These are phyloP conservation scores for Halcyon chelicuti DNA, from an alignment of 2,797 vertebrate species.

Conservation along the genomic window DNA sequence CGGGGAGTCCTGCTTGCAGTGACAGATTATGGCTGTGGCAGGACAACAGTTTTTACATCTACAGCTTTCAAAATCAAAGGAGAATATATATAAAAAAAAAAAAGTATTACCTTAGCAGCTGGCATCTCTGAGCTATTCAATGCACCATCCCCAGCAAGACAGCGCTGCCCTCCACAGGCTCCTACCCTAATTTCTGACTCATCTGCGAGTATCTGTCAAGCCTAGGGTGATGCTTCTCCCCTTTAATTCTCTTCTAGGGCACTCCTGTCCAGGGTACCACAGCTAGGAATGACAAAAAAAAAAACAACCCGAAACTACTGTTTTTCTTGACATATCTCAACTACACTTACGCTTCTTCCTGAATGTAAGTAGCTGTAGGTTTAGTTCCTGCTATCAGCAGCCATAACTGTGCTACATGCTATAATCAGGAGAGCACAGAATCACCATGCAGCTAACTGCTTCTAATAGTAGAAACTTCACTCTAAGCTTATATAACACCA, in stretches of 20 bases:
- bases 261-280: not conserved
- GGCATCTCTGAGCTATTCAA: conserved; percentile 3
- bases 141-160: conserved; percentile 10
- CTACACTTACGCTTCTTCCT: not conserved
- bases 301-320: not conserved
- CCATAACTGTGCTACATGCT: not conserved
- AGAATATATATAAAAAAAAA: not conserved
- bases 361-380: not conserved
- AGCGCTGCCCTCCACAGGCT: conserved; percentile 48
- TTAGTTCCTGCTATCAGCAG: not conserved
- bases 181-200: not conserved
- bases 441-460: conserved; percentile 13
- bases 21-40: not conserved
- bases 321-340: not conserved
- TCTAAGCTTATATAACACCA: not conserved
- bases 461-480: conserved; percentile 28
- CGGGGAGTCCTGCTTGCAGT: not conserved
- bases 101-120: conserved; percentile 49
- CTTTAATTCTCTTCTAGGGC: conserved; percentile 14
- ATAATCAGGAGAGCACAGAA: not conserved
- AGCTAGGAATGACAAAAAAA: not conserved
- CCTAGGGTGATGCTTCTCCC: not conserved
- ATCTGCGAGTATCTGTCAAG: not conserved
- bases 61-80: conserved; percentile 8
- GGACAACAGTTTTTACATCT: not conserved